Evolutionary conservation across 2,888 invertebrate genomes (phyloP), one percentile per base, ranked within the genome.

Genomic region (Chrysolina oricalcia): DNA sequence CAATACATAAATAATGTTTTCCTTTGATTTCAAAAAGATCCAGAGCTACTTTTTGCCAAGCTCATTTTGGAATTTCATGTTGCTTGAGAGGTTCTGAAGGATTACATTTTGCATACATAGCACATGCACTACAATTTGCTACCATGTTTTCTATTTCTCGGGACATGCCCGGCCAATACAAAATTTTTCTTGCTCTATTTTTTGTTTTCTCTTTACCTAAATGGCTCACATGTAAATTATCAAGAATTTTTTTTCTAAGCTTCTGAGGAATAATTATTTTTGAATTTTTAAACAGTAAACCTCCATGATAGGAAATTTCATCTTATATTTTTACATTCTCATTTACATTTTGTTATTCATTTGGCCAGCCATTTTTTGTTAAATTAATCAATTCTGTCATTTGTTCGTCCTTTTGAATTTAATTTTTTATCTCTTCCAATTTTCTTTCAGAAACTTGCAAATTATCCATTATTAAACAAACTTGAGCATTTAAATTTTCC

Each of bases 331-430:
- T 73, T 4, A 76, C 19, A 21, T n/a, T n/a, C 23, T 50, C 43
- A 19, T 21, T 48, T 65, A 76, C 15, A 53, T 64, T 35, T 63
- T 73, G 35, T 53, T 69, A 73, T 13, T 40, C 43, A 10, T 50
- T 48, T 59, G 76, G 76, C 76, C 76, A 76, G 11, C 73, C 73
- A n/a, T 73, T 43, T 48, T 43, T 23, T 27, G 73, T 70, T 15
- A 73, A n/a, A 43, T 70, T 73, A 21, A 35, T 43, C 17, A 72
- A 15, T 35, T 72, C 62, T 66, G 10, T 13, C 48, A 72, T 41
- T 46, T 66, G 64, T 11, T 13, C 2, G 21, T 72, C 72, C 40
- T 50, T 53, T 17, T 46, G 23, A 3, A 68, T 72, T n/a, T 65
- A 15, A 41, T 5, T 41, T 43, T 70, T n/a, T 13, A 59, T 56